A percentile compares a stretch with the other conserved stretches of the same genome.
Conservation (phyloP, 2,888 invertebrate species). For the Neoitamus cyanurus region DNA sequence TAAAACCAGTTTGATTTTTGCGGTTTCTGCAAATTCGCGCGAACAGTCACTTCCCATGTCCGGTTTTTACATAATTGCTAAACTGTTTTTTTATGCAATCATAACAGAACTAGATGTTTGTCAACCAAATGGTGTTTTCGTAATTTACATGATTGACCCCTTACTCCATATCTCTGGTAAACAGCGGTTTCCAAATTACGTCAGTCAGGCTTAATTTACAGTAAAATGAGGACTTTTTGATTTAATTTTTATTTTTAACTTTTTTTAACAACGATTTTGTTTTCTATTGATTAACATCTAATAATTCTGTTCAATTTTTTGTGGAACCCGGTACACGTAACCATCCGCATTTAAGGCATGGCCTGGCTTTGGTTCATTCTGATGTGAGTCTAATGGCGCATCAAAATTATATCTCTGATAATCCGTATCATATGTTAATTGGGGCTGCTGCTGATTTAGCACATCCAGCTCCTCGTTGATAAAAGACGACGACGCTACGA, state of each 20-base stretch:
- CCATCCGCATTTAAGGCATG: constrained; percentile 17
- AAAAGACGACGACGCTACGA: not conserved
- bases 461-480: not conserved
- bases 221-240: not conserved
- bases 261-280: not conserved
- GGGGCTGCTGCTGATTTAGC: not conserved
- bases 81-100: not conserved
- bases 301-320: not conserved
- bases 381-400: not conserved
- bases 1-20: not conserved
- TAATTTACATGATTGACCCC: not conserved
- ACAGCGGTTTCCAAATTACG: not conserved
- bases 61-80: constrained; percentile 10
- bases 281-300: not conserved
- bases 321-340: not conserved
- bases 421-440: not conserved
- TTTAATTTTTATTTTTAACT: not conserved
- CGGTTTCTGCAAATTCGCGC: not conserved
- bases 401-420: not conserved
- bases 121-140: not conserved
- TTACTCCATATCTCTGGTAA: not conserved
- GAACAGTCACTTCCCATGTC: not conserved
- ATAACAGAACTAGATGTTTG: not conserved
- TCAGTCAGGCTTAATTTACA: not conserved
- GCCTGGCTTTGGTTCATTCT: not conserved